phyloP scores from a whole-genome alignment of 2,113 vertebrate species.

The Brachypteracias leptosomus region DNA sequence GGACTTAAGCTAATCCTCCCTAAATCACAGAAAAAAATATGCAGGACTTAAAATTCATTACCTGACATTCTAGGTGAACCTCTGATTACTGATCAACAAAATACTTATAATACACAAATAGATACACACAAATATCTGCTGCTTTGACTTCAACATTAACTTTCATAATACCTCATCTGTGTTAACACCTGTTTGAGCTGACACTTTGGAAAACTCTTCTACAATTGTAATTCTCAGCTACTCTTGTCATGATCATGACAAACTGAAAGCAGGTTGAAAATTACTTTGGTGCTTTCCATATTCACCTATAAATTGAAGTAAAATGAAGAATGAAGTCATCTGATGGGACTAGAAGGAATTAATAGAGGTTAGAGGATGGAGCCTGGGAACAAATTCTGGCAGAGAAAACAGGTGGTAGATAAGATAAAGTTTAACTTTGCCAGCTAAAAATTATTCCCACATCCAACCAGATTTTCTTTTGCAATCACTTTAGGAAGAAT shows the following conservation, averaged over 20 bases:
- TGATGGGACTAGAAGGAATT: not conserved
- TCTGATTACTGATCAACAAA: not conserved
- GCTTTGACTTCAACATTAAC: not conserved
- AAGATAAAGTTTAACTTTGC: not conserved
- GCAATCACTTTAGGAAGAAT: not conserved
- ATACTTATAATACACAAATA: not conserved
- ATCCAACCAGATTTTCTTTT: not conserved
- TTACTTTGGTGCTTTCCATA: not conserved
- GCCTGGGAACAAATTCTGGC: not conserved
- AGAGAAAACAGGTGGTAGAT: not conserved
- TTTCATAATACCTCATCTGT: not conserved
- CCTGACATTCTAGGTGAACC: not conserved
- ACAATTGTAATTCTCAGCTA: not conserved
- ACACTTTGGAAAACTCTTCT: not conserved
- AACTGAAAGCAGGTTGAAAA: not conserved
- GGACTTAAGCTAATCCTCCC: not conserved
- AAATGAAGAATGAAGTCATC: not conserved
- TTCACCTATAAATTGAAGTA: not conserved
- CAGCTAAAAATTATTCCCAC: not conserved
- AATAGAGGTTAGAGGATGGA: not conserved
- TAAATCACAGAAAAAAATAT: not conserved
- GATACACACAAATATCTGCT: not conserved
- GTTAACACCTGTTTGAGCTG: not conserved
- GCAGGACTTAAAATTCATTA: not conserved
- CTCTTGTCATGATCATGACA: fast-evolving